Conservation (phyloP, 2,888 invertebrate species). For the Lasioglossum calceatum region DNA sequence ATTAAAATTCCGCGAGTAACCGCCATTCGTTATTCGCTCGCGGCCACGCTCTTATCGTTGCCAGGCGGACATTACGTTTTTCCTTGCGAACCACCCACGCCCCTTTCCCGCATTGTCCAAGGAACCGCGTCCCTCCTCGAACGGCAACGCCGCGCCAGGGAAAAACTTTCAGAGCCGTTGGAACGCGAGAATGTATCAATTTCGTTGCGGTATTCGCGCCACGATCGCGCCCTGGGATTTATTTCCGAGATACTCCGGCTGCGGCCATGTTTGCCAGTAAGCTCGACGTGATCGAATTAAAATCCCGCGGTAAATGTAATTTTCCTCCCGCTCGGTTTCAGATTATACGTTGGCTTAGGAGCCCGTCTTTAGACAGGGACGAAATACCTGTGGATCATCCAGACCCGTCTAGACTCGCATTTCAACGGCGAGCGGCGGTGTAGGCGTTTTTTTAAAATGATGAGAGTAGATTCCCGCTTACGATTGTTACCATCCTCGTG, state of each 20-base stretch:
- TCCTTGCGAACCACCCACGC: neutral
- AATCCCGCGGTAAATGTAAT: slow-evolving; percentile 32
- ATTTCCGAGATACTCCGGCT: slow-evolving; percentile 15
- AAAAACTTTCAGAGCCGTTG: neutral
- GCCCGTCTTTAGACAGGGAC: neutral
- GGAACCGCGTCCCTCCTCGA: neutral
- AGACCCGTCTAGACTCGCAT: neutral
- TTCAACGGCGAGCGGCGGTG: neutral
- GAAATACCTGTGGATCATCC: neutral
- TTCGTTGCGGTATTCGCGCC: slow-evolving; percentile 18
- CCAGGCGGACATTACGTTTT: neutral
- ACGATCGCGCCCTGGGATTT: slow-evolving; percentile 26
- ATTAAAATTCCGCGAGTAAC: slow-evolving; percentile 65
- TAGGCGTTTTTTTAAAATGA: neutral
- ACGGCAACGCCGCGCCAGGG: neutral
- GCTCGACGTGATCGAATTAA: slow-evolving; percentile 40
- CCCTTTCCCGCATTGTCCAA: neutral
- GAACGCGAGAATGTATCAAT: slow-evolving; percentile 16
- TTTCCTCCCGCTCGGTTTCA: slow-evolving; percentile 13
- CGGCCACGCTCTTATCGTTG: slow-evolving; percentile 9
- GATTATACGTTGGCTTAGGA: neutral
- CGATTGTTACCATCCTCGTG: no score
- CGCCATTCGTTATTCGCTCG: slow-evolving; percentile 33
- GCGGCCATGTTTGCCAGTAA: slow-evolving; percentile 11
- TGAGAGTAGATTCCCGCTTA: neutral